phyloP scores from a whole-genome alignment of 2,797 vertebrate species.

The Amazona finschi region DNA sequence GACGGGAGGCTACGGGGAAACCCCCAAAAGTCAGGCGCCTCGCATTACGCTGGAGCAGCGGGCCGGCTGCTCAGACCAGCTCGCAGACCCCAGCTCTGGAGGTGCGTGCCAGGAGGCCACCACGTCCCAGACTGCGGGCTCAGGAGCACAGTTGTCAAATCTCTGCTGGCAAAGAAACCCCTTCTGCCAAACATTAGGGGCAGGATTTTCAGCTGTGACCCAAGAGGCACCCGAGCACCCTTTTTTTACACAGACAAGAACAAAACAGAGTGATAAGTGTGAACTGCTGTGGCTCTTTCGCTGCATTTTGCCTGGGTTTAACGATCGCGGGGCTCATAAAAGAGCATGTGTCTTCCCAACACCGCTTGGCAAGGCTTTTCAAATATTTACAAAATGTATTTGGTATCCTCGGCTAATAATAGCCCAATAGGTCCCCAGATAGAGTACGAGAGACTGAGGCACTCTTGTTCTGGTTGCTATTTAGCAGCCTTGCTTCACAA shows the following conservation, averaged over 20 bases:
- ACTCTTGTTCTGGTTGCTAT: slow-evolving; percentile 70
- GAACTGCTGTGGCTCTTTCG: background rate
- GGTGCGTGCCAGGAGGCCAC: background rate
- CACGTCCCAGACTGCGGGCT: rapidly evolving
- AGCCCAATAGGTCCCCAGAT: slow-evolving; percentile 66
- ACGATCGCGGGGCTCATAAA: slow-evolving; percentile 16
- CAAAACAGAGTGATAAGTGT: background rate
- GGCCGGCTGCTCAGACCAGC: background rate
- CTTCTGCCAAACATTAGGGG: background rate
- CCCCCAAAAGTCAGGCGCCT: background rate
- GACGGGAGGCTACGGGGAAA: rapidly evolving
- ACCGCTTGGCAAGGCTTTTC: slow-evolving; percentile 61
- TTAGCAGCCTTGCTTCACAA: slow-evolving; percentile 60
- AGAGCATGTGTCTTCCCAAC: slow-evolving; percentile 60
- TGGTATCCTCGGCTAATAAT: slow-evolving; percentile 76
- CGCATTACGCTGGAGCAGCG: rapidly evolving
- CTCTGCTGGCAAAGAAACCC: background rate
- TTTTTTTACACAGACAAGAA: background rate
- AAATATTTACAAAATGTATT: slow-evolving; percentile 77
- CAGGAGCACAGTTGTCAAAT: rapidly evolving
- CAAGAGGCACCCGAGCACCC: rapidly evolving
- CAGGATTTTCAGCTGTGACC: background rate
- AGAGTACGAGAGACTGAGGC: slow-evolving; percentile 50
- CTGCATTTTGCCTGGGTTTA: slow-evolving; percentile 29
- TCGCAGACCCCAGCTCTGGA: rapidly evolving